Evolutionary conservation across 2,797 vertebrate species (phyloP).

Genomic region (Artibeus jamaicensis): DNA sequence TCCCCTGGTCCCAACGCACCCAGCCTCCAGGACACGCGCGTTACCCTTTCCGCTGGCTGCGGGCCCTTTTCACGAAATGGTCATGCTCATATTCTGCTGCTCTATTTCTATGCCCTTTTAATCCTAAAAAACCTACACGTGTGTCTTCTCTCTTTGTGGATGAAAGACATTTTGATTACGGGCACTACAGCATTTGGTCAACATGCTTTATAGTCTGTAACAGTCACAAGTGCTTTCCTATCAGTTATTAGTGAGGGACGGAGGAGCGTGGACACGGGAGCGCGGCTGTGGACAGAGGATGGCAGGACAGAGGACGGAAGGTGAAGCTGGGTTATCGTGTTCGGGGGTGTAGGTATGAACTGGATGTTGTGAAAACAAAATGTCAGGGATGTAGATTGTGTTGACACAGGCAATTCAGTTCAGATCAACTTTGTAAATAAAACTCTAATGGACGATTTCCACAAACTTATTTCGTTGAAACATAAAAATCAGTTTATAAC

Average conservation of each 20-base stretch:
- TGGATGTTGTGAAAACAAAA: not conserved
- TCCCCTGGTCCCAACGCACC: not conserved
- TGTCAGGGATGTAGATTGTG: not conserved
- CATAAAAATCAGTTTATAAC: not conserved
- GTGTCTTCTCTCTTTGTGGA: not conserved
- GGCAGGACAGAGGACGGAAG: too few relatives aligned
- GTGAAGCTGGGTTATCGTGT: not conserved
- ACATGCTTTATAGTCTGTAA: not conserved
- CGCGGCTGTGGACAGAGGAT: not conserved
- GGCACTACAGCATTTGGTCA: not conserved
- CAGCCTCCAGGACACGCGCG: accelerated
- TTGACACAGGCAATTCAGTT: not conserved
- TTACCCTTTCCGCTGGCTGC: not conserved
- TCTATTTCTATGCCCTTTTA: not conserved
- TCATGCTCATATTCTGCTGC: not conserved
- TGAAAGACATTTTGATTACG: not conserved
- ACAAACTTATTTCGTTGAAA: not conserved
- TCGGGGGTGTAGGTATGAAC: not conserved
- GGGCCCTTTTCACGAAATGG: not conserved
- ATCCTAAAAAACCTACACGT: not conserved
- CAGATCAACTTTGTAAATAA: not conserved
- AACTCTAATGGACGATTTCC: not conserved
- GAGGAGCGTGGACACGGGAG: not conserved
- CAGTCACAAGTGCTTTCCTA: not conserved
- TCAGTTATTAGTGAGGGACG: not conserved